Conservation (phyloP, 2,888 invertebrate species). For the Cybosia mesomella region DNA sequence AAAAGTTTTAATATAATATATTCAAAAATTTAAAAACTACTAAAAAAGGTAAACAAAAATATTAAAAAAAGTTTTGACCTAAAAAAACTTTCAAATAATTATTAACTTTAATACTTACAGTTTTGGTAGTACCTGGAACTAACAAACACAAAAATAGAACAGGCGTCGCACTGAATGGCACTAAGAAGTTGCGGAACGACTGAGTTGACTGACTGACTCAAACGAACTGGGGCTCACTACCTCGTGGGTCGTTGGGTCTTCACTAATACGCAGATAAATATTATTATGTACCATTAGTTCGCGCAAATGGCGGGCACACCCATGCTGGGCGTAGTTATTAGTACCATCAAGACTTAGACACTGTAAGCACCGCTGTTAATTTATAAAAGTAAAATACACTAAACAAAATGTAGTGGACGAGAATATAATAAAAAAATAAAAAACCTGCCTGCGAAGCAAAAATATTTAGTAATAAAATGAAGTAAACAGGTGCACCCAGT, state of each 20-base stretch:
- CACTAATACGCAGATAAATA: not conserved
- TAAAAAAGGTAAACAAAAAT: not conserved
- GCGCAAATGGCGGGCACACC: not conserved
- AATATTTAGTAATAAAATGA: no score
- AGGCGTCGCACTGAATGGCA: conserved; percentile 9
- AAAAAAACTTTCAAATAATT: not conserved
- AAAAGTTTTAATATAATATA: no score
- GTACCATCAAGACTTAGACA: not conserved
- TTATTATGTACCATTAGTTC: not conserved
- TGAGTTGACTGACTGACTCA: not conserved
- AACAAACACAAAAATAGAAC: conserved; percentile 12
- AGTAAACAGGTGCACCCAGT: no score
- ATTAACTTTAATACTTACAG: not conserved
- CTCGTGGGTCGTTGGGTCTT: conserved; percentile 7
- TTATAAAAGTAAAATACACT: no score
- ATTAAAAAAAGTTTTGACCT: not conserved
- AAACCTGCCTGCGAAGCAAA: no score
- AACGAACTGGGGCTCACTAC: not conserved
- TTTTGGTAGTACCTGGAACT: not conserved
- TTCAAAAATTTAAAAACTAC: not conserved
- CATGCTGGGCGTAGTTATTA: not conserved
- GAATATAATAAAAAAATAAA: no score
- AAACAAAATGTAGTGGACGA: no score
- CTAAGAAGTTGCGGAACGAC: not conserved
- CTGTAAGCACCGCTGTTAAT: no score